Evolutionary conservation across 2,888 invertebrate species (phyloP).

Genomic region (Abrostola triplasia): DNA sequence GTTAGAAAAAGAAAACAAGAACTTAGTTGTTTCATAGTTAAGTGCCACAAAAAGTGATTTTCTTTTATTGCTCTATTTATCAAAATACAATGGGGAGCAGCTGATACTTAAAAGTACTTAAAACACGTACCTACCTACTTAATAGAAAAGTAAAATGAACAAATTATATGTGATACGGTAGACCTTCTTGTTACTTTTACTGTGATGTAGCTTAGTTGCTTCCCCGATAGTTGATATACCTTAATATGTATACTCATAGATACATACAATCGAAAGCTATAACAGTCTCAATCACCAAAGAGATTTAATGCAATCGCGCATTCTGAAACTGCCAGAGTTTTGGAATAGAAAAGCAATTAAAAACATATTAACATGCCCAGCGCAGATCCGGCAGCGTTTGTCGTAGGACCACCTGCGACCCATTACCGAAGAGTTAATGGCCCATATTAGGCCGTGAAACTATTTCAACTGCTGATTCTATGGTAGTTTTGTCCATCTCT

Average conservation of each 20-base stretch:
- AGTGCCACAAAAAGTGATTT: constrained; percentile 34
- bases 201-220: neutral
- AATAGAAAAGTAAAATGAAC: neutral
- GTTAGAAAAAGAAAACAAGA: neutral
- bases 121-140: neutral
- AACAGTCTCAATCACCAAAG: constrained; percentile 29
- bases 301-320: constrained; percentile 44
- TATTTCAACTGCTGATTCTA: constrained; percentile 47
- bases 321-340: constrained; percentile 65
- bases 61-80: constrained; percentile 34
- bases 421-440: constrained; percentile 71
- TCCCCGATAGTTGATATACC: neutral
- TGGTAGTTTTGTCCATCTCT: constrained; percentile 29
- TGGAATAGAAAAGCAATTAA: constrained; percentile 78
- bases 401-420: constrained; percentile 62
- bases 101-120: constrained; percentile 20
- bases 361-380: constrained; percentile 78
- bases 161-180: neutral
- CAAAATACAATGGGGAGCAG: constrained; percentile 35
- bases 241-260: neutral
- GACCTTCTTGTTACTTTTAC: too few species aligned
- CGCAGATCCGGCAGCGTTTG: constrained; percentile 55
- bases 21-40: constrained; percentile 19
- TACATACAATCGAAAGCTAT: constrained; percentile 10
- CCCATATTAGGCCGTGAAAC: constrained; percentile 61